These are phyloP conservation scores for Diarsia rubi DNA, from an alignment of 2,888 invertebrate genomes.

Conservation along the genomic window DNA sequence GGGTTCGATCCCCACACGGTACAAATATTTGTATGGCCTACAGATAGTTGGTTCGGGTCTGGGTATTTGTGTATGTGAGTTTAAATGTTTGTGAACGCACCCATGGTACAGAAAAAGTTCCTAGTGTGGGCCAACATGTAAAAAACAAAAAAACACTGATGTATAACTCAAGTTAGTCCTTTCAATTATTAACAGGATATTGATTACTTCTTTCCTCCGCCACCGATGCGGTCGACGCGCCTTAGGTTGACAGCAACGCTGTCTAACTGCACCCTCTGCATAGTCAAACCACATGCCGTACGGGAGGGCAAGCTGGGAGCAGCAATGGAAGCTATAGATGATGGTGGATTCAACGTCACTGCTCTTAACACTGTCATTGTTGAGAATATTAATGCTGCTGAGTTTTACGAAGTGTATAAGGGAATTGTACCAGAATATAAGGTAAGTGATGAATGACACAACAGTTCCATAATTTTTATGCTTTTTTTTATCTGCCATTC, in stretches of 20 bases:
- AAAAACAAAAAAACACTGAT: no score
- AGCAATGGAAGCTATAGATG: conserved; percentile 93
- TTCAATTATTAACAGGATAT: conserved; percentile 84
- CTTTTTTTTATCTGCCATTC: neutral
- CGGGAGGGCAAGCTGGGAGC: conserved; percentile 93
- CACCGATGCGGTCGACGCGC: conserved; percentile 78
- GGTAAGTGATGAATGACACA: conserved; percentile 71
- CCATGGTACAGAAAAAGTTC: no score
- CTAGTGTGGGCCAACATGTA: no score
- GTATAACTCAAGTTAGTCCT: conserved; percentile 1
- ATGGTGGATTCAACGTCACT: conserved; percentile 94
- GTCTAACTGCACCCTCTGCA: conserved; percentile 94
- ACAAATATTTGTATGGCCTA: no score
- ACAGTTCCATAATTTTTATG: neutral
- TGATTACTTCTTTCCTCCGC: conserved; percentile 92
- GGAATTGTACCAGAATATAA: conserved; percentile 95
- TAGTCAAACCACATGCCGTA: conserved; percentile 97
- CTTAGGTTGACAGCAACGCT: conserved; percentile 90
- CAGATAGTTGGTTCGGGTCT: no score
- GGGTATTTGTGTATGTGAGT: no score
- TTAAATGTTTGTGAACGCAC: no score
- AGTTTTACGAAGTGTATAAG: conserved; percentile 98
- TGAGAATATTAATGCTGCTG: conserved; percentile 95
- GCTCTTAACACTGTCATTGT: conserved; percentile 95
- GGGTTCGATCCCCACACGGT: no score